Conservation (phyloP, 2,113 vertebrate genomes). For the Halichoerus grypus region DNA sequence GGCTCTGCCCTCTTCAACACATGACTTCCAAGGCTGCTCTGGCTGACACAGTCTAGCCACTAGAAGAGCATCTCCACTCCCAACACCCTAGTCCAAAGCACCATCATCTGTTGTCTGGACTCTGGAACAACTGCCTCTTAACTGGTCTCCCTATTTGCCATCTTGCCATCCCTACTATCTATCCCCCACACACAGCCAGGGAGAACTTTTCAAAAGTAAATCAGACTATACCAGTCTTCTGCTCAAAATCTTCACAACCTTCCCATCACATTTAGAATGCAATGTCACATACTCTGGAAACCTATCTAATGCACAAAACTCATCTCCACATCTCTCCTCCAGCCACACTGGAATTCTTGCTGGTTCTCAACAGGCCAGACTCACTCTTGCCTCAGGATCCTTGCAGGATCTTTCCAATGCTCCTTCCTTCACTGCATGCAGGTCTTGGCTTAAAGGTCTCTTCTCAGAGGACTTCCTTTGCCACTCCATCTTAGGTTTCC, state of each 20-base stretch:
- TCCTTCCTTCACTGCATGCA: not conserved
- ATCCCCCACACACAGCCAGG: not conserved
- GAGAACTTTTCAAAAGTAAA: not conserved
- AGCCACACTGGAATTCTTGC: not conserved
- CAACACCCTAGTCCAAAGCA: not conserved
- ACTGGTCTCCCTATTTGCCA: not conserved
- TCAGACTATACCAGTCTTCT: not conserved
- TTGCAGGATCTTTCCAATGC: not conserved
- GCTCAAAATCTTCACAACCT: not conserved
- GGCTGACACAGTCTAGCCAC: not conserved
- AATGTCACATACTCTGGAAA: not conserved
- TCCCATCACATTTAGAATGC: not conserved
- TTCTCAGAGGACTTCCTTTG: not conserved
- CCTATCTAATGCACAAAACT: not conserved
- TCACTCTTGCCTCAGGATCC: not conserved
- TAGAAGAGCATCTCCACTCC: not conserved
- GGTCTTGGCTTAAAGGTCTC: not conserved
- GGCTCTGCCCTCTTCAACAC: not conserved
- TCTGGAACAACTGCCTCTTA: not conserved
- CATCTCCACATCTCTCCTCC: not conserved
- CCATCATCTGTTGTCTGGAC: not conserved
- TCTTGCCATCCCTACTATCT: not conserved
- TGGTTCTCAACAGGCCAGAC: not conserved
- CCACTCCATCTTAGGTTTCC: not conserved
- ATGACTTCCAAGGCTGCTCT: not conserved